phyloP scores from a whole-genome alignment of 2,888 invertebrate genomes.

The Eurytoma californica region DNA sequence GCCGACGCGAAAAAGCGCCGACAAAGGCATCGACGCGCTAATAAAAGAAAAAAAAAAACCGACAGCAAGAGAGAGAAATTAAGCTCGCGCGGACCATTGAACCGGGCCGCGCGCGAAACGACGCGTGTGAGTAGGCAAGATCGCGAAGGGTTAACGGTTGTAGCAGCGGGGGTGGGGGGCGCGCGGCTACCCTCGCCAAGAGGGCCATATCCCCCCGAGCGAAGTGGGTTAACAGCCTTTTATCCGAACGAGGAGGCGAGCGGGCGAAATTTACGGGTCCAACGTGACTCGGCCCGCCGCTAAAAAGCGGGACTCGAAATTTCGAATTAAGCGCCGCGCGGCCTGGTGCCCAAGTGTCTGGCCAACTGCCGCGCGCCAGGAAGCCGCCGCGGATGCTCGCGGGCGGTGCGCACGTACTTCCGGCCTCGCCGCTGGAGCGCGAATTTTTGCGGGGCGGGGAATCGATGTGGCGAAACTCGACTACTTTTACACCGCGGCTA shows the following conservation, averaged over 20 bases:
- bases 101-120: conserved; percentile 6
- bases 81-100: conserved; percentile 22
- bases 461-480: too few relatives aligned
- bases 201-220: too few relatives aligned
- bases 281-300: conserved; percentile 52
- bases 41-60: too few relatives aligned
- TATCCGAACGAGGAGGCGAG: conserved; percentile 29
- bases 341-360: conserved; percentile 66
- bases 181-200: conserved; percentile 2
- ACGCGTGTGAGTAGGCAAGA: not conserved
- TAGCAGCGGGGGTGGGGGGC: not conserved
- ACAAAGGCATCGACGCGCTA: too few relatives aligned
- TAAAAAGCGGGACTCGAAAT: not conserved
- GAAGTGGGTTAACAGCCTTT: conserved; percentile 52
- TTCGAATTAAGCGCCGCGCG: conserved; percentile 22
- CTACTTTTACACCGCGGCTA: too few relatives aligned
- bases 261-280: conserved; percentile 48
- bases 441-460: too few relatives aligned
- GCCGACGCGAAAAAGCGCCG: too few relatives aligned
- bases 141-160: conserved; percentile 29
- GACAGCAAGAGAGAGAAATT: not conserved
- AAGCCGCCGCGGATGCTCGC: not conserved
- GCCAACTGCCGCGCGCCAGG: conserved; percentile 60
- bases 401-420: too few relatives aligned
- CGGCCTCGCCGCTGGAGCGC: too few relatives aligned